phyloP scores from a whole-genome alignment of 2,797 vertebrate species.

The Hippoglossus hippoglossus region DNA sequence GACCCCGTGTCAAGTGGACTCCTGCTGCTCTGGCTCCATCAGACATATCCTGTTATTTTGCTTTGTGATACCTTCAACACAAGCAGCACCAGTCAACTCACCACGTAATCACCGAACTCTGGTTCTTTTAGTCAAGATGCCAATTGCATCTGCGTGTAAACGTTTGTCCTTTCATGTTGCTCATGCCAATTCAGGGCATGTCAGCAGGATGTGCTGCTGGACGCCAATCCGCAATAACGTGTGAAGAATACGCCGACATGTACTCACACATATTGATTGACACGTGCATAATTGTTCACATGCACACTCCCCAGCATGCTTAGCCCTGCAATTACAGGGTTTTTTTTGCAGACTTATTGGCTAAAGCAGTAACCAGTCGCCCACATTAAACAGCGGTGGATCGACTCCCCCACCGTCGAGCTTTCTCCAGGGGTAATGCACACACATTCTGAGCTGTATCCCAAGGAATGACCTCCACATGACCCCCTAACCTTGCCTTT shows the following conservation, averaged over 20 bases:
- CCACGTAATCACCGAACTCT: slow-evolving; percentile 1
- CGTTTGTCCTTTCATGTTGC: slow-evolving; percentile 17
- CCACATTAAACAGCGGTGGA: slow-evolving; percentile 83
- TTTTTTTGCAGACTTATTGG: slow-evolving; percentile 66
- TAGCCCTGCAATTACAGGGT: slow-evolving; percentile 36
- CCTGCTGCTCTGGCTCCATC: slow-evolving; percentile 77
- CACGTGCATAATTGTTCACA: slow-evolving; percentile 52
- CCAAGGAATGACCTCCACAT: slow-evolving; percentile 94
- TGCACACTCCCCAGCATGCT: slow-evolving; percentile 45
- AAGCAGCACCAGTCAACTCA: too few relatives aligned
- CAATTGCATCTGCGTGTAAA: slow-evolving; percentile 17
- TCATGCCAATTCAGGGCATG: slow-evolving; percentile 29
- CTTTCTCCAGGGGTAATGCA: slow-evolving; percentile 87
- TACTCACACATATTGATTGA: slow-evolving; percentile 33
- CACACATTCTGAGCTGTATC: slow-evolving; percentile 94
- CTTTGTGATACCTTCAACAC: slow-evolving; percentile 30
- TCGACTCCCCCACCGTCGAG: slow-evolving; percentile 54
- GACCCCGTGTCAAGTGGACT: slow-evolving; percentile 78
- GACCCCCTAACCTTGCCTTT: slow-evolving; percentile 97
- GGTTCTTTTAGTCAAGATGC: background rate
- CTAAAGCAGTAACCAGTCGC: slow-evolving; percentile 75
- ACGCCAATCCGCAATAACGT: slow-evolving; percentile 54
- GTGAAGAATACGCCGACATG: slow-evolving; percentile 68
- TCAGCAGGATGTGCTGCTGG: slow-evolving; percentile 56
- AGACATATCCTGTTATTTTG: slow-evolving; percentile 66